Evolutionary conservation across 2,888 invertebrate species (phyloP).

Genomic region (Pseudanteris insignis): DNA sequence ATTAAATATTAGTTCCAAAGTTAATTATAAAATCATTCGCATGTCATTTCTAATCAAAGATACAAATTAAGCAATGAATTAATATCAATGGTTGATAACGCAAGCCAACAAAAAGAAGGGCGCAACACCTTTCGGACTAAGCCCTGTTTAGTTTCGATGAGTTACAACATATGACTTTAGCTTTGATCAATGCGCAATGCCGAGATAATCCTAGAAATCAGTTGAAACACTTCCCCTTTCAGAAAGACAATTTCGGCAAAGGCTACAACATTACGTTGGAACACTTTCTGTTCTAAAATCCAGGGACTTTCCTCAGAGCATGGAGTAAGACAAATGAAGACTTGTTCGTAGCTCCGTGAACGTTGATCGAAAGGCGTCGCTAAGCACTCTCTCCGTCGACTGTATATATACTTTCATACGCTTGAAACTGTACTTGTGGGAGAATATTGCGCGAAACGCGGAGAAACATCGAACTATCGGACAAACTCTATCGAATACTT

Average conservation of each 20-base stretch:
- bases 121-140: slow-evolving; percentile 54
- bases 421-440: slow-evolving; percentile 11
- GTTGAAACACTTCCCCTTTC: slow-evolving; percentile 40
- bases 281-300: slow-evolving; percentile 69
- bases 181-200: slow-evolving; percentile 61
- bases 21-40: too few species aligned
- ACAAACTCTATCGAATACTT: too few species aligned
- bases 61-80: too few species aligned
- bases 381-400: background rate
- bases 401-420: slow-evolving; percentile 19
- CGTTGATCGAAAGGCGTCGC: slow-evolving; percentile 31
- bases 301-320: slow-evolving; percentile 70
- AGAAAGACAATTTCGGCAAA: slow-evolving; percentile 52
- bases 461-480: too few species aligned
- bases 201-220: slow-evolving; percentile 53
- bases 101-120: slow-evolving; percentile 25
- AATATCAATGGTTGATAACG: too few species aligned
- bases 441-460: slow-evolving; percentile 5
- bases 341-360: slow-evolving; percentile 31
- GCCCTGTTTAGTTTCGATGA: slow-evolving; percentile 57
- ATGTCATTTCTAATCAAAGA: too few species aligned
- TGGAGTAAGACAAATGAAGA: slow-evolving; percentile 56
- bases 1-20: too few species aligned
- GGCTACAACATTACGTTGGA: slow-evolving; percentile 64
- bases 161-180: slow-evolving; percentile 47